Base-by-base conservation (phyloP, 30 jellyfish, hydroid and myxozoan genomes). In the Aurelia coerulea region DNA sequence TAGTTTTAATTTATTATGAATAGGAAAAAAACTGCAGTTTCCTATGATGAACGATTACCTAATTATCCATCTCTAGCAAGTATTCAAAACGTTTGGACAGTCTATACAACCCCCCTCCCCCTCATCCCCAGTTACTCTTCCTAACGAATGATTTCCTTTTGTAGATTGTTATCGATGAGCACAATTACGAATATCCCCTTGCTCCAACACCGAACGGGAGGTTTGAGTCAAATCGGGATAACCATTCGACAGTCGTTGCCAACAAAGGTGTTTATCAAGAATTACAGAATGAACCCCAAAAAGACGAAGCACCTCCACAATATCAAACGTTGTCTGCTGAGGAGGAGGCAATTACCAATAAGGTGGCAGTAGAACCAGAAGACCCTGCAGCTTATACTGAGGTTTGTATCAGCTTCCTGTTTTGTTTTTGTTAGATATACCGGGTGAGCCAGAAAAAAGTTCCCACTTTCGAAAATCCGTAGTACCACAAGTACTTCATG, bases 181-280 rank as follows among this genome's bases (percentile, higher is more conserved):
- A 83, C 52, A 85, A 83, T 66, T 83, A 83, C 64, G 86, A 83
- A 42, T 83, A 83, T 60, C 92, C 92, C 2, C 15, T 15, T 10
- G 92, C 86, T 35, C 92, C 86, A 3, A 67, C 54, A 4, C 78
- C 2, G 54, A 67, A 67, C n/a, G 78, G 54, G 23, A 15, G 46
- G 49, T 52, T 31, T 60, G 74, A 29, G 2, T 46, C 56, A 46
- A 17, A 60, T 23, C 70, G 34, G 31, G 34, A 60, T 10, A 23
- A 60, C 10, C 8, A 81, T n/a, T 17, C 66, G 1, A 11, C 46
- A 13, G 42, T 53, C 69, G 8, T 8, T 66, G 12, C 23, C 42
- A 62, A 10, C 29, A 19, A 79, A 65, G 75, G 37, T 23, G 50
- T 79, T 9, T 83, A 83, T 62, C 74, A 83, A 42, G 86, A 71